phyloP scores from a whole-genome alignment of 2,888 invertebrate genomes.

The Platerodrilus igneus region DNA sequence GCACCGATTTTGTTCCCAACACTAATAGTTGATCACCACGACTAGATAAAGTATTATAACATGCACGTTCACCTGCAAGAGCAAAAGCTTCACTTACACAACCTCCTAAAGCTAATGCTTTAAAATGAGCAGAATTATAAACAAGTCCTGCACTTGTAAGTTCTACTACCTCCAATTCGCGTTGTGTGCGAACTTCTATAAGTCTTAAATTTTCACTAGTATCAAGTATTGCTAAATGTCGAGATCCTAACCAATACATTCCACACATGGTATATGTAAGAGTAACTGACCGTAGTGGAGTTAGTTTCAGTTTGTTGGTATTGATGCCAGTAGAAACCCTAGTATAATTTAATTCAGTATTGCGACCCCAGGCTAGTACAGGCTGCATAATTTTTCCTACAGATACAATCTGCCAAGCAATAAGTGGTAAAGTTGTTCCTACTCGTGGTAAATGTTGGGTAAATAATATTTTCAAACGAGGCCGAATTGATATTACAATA shows the following conservation, averaged over 20 bases:
- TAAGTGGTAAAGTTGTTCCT: conserved; percentile 76
- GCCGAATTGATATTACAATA: conserved; percentile 73
- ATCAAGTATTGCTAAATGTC: conserved; percentile 82
- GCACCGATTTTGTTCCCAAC: conserved; percentile 60
- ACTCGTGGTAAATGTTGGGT: conserved; percentile 68
- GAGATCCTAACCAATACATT: conserved; percentile 75
- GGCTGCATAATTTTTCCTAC: conserved; percentile 73
- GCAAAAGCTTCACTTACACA: conserved; percentile 81
- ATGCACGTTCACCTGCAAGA: conserved; percentile 66
- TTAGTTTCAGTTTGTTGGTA: conserved; percentile 51
- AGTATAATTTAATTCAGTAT: conserved; percentile 79
- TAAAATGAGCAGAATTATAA: conserved; percentile 81
- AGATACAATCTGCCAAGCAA: conserved; percentile 89
- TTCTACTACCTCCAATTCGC: conserved; percentile 79
- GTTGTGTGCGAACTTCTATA: conserved; percentile 83
- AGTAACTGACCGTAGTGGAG: conserved; percentile 66
- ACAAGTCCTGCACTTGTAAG: conserved; percentile 76
- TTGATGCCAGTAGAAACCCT: conserved; percentile 59
- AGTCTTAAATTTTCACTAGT: conserved; percentile 80
- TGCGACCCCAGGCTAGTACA: conserved; percentile 84
- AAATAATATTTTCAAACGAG: conserved; percentile 71
- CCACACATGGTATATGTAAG: conserved; percentile 69
- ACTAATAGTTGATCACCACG: conserved; percentile 65
- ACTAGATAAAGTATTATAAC: conserved; percentile 67
- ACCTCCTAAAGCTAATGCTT: conserved; percentile 92